Evolutionary conservation across 1,140 invertebrate genomes (phyloP).

Genomic region (Pararge aegeria): DNA sequence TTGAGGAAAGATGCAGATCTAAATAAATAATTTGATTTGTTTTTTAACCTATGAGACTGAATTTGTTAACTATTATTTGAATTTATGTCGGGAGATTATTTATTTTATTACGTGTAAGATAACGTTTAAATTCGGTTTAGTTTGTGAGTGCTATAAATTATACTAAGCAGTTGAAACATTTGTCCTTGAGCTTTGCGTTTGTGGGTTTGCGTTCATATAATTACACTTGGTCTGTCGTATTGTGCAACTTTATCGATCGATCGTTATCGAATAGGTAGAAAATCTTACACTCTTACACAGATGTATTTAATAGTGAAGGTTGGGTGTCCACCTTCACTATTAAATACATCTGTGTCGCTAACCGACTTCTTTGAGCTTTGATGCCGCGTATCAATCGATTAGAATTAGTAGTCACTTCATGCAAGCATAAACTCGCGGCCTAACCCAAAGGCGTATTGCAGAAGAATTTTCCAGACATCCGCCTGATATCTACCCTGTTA

Average conservation of each 20-base stretch:
- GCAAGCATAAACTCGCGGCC: too few relatives aligned
- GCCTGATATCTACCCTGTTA: too few relatives aligned
- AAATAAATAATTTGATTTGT: conserved; percentile 49
- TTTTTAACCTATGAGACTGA: conserved; percentile 75
- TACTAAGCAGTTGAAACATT: background rate
- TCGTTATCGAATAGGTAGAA: too few relatives aligned
- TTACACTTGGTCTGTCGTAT: background rate
- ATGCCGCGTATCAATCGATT: too few relatives aligned
- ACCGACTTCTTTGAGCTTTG: too few relatives aligned
- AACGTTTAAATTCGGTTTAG: conserved; percentile 42
- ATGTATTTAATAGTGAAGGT: too few relatives aligned
- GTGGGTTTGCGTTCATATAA: background rate
- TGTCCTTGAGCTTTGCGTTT: background rate
- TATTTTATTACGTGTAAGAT: conserved; percentile 55
- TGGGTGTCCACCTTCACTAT: too few relatives aligned
- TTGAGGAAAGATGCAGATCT: conserved; percentile 58
- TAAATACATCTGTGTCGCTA: too few relatives aligned
- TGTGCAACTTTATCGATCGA: background rate
- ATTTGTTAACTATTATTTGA: conserved; percentile 66
- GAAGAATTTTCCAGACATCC: too few relatives aligned
- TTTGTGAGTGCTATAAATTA: conserved; percentile 20
- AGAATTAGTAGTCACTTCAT: too few relatives aligned
- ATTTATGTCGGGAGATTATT: conserved; percentile 68
- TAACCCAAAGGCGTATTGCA: too few relatives aligned
- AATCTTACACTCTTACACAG: too few relatives aligned